Conservation (phyloP, 2,113 vertebrate species). For the Patagioenas fasciata region DNA sequence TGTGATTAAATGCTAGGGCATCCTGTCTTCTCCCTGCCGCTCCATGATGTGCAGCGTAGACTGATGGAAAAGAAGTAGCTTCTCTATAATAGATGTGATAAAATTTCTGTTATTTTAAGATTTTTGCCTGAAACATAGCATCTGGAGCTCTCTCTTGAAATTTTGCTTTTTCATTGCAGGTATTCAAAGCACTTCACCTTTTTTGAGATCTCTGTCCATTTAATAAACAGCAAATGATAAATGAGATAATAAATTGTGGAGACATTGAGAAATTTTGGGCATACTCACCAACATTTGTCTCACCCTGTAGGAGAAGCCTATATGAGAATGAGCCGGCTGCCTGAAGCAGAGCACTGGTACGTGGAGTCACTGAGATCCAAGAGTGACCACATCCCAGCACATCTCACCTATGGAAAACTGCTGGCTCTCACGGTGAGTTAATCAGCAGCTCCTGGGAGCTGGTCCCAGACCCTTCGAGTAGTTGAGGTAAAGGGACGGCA, state of each 20-base stretch:
- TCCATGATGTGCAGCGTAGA: neutral
- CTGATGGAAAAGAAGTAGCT: neutral
- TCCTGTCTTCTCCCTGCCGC: neutral
- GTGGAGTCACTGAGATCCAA: conserved; percentile 91
- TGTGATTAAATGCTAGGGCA: neutral
- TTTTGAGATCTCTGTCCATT: neutral
- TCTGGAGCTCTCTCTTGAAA: neutral
- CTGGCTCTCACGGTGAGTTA: conserved; percentile 89
- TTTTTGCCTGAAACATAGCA: neutral
- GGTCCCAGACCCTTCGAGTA: neutral
- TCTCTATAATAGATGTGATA: neutral
- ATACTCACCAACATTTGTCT: neutral
- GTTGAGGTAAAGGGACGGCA: neutral
- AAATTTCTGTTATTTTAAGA: neutral
- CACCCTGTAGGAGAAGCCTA: conserved; percentile 90
- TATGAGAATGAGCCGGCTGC: conserved; percentile 88
- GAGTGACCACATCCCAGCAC: conserved; percentile 95
- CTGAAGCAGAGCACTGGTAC: conserved; percentile 94
- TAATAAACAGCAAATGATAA: neutral
- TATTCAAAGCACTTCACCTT: neutral
- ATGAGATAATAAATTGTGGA: neutral
- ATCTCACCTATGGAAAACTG: conserved; percentile 95
- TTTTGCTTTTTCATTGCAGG: neutral
- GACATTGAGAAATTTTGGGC: neutral
- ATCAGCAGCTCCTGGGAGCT: neutral